Percentiles rank a stretch among this genome's conserved stretches.
Evolutionary conservation across 2,113 vertebrate genomes (phyloP).

Genomic region (Leuciscus idus): DNA sequence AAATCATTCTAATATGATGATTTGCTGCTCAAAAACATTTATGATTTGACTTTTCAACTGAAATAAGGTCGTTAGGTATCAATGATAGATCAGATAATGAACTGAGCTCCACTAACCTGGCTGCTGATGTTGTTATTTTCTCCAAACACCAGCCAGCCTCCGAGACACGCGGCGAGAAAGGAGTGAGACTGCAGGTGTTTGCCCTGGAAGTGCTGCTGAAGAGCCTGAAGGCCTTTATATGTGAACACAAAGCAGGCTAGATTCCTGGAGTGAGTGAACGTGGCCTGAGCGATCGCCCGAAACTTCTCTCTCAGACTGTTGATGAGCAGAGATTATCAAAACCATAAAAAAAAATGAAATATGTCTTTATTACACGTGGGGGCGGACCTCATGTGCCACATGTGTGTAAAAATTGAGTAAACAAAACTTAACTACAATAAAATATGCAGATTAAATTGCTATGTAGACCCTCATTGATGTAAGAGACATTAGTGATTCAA

Average conservation of each 20-base stretch:
- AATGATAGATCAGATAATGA: background rate
- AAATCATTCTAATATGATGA: no score
- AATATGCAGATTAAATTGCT: no score
- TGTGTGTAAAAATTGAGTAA: background rate
- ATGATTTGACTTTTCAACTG: no score
- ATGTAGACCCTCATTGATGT: background rate
- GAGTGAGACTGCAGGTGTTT: slow-evolving; percentile 84
- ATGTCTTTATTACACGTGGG: no score
- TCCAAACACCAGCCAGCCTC: slow-evolving; percentile 89
- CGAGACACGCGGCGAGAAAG: slow-evolving; percentile 90
- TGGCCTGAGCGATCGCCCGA: slow-evolving; percentile 85
- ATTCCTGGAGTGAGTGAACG: slow-evolving; percentile 89
- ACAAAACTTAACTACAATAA: background rate
- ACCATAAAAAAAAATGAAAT: no score
- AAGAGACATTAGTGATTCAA: background rate
- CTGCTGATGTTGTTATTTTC: slow-evolving; percentile 93
- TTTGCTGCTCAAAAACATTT: no score
- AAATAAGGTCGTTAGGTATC: background rate
- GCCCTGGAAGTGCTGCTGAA: slow-evolving; percentile 84
- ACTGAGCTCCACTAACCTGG: slow-evolving; percentile 79
- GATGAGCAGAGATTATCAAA: slow-evolving; percentile 46
- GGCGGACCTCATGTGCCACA: background rate
- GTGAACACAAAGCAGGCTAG: slow-evolving; percentile 91
- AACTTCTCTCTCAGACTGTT: slow-evolving; percentile 89
- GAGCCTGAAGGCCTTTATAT: slow-evolving; percentile 87